Base-by-base conservation (phyloP, 2,797 vertebrate genomes). In the Hemibagrus guttatus region DNA sequence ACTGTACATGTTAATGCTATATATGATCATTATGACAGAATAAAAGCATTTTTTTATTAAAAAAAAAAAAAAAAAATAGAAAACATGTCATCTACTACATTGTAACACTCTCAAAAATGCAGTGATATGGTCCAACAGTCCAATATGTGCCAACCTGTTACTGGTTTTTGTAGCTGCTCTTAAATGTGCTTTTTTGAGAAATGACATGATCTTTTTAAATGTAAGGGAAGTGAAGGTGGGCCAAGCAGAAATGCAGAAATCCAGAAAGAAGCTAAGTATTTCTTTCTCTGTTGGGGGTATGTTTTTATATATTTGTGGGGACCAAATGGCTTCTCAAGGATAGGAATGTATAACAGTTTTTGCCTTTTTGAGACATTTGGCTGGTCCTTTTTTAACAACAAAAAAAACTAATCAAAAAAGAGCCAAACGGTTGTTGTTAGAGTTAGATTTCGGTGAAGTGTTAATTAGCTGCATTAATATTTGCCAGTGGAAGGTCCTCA, bases 221-320 rank as follows among this genome's bases (percentile, higher is more conserved):
- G 56, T 49, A 74, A 63, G n/a, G 56, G 39, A 75, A 49, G 35
- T 46, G 35, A 74, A 49, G 69, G 17, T 75, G 23, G 84, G 6
- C 59, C 35, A 75, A 85, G 56, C 19, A 4, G 52, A 49, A 64
- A 64, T 84, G 56, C 58, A 84, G 42, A 19, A 75, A 75, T 52
- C 49, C 71, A 76, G 49, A 75, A 23, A 61, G 26, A 16, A 74
- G 31, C 7, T 2, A 54, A 28, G 6, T 39, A 1, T 59, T 4
- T 26, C 8, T 76, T 7, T 76, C 71, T 52, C 26, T n/a, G 13
- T 63, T 66, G n/a, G 23, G n/a, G 35, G 7, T 8, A 26, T 26
- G 39, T n/a, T 74, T 16, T 74, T n/a, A 52, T 52, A 74, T 16
- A 52, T n/a, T 17, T 74, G 42, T 46, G 12, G 23, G 69, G 21